Evolutionary conservation across 2,797 vertebrate genomes (phyloP).

Genomic region (Lacerta viridis): DNA sequence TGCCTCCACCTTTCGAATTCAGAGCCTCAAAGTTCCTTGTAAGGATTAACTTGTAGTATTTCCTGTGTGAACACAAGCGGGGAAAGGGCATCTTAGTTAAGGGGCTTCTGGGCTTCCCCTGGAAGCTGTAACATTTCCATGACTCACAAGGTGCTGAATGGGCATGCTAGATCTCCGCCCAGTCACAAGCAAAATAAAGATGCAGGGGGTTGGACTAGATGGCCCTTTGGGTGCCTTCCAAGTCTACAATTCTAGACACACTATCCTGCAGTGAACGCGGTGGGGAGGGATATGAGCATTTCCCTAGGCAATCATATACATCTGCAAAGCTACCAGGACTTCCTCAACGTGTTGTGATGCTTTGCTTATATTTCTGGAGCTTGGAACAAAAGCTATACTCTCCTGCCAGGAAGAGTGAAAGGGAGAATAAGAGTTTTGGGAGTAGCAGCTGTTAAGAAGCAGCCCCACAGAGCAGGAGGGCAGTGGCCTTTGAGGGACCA

Average conservation of each 20-base stretch:
- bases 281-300: not conserved
- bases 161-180: not conserved
- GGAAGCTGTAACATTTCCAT: too few relatives aligned
- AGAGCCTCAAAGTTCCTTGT: slow-evolving; percentile 97
- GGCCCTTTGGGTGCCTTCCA: too few relatives aligned
- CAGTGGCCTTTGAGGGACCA: not conserved
- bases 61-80: slow-evolving; percentile 79
- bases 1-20: slow-evolving; percentile 98
- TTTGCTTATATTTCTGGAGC: not conserved
- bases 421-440: not conserved
- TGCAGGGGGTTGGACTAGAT: too few relatives aligned
- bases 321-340: not conserved
- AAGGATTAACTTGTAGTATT: slow-evolving; percentile 99
- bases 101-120: too few relatives aligned
- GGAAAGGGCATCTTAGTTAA: rapidly evolving
- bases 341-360: not conserved
- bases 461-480: not conserved
- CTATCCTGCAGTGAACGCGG: not conserved
- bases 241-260: not conserved
- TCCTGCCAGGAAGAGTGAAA: not conserved
- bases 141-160: not conserved
- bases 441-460: not conserved
- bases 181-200: too few relatives aligned
- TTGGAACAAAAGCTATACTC: not conserved
- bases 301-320: not conserved